Evolutionary conservation across 1,140 invertebrate genomes (phyloP).

Genomic region (Drosophila tropicalis): DNA sequence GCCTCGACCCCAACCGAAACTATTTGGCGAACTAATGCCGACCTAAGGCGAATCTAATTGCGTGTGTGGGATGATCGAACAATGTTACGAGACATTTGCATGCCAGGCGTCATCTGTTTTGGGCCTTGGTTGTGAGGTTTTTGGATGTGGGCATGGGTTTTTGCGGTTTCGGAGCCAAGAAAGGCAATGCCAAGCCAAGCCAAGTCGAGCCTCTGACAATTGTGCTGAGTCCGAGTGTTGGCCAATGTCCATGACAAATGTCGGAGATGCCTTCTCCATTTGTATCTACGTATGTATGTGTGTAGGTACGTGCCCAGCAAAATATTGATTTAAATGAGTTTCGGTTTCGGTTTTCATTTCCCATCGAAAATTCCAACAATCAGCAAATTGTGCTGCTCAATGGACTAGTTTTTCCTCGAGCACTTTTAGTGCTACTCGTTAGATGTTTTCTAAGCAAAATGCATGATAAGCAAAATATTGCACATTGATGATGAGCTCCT

Average conservation of each 20-base stretch:
- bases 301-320: conserved; percentile 76
- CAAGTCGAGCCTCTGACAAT: conserved; percentile 56
- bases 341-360: conserved; percentile 80
- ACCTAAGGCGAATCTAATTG: conserved; percentile 81
- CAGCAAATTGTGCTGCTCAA: conserved; percentile 81
- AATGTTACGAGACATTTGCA: conserved; percentile 75
- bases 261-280: not conserved
- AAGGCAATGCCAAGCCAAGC: conserved; percentile 36
- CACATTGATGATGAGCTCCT: conserved; percentile 75
- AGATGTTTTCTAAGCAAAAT: conserved; percentile 63
- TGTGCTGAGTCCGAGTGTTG: conserved; percentile 69
- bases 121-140: conserved; percentile 12
- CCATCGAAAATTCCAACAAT: conserved; percentile 76
- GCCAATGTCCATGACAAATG: conserved; percentile 33
- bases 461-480: conserved; percentile 81
- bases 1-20: conserved; percentile 38
- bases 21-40: conserved; percentile 66
- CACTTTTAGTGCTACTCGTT: conserved; percentile 64
- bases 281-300: not conserved
- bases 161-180: conserved; percentile 59
- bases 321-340: conserved; percentile 82
- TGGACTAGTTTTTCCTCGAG: conserved; percentile 74
- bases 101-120: conserved; percentile 72
- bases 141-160: conserved; percentile 31
- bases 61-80: conserved; percentile 40